Conservation (phyloP, 2,113 vertebrate species). For the Paramormyrops kingsleyae region DNA sequence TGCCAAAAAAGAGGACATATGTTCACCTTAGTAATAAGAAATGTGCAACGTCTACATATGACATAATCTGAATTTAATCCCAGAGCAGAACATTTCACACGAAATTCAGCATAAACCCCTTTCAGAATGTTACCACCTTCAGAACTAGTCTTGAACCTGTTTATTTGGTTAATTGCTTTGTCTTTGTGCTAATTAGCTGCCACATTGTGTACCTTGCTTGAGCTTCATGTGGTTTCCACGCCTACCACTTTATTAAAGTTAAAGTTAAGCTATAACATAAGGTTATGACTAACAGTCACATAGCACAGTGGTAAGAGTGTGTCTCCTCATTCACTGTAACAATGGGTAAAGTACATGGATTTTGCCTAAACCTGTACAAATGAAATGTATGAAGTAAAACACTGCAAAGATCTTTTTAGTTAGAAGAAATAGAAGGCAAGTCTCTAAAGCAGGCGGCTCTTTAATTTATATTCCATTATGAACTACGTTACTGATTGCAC, state of each 20-base stretch:
- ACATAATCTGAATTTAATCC: neutral
- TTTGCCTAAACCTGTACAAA: neutral
- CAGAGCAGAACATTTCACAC: neutral
- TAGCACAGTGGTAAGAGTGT: neutral
- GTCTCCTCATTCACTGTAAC: neutral
- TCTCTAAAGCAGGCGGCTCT: constrained; percentile 15
- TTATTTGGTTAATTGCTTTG: neutral
- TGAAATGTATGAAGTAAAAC: neutral
- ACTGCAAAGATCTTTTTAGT: neutral
- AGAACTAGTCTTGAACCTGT: neutral
- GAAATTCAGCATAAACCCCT: neutral
- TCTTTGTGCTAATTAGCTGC: neutral
- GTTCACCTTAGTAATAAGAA: neutral
- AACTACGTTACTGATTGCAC: neutral
- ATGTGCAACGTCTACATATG: neutral
- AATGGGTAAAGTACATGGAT: neutral
- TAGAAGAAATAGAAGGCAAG: neutral
- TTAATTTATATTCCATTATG: constrained; percentile 6
- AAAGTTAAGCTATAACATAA: neutral
- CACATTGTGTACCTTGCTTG: neutral
- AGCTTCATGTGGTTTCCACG: neutral
- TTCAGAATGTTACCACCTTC: neutral
- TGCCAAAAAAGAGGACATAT: neutral
- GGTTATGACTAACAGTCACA: neutral
- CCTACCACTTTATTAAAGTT: neutral